phyloP scores from a whole-genome alignment of 2,113 vertebrate genomes.

The Strigops habroptila region DNA sequence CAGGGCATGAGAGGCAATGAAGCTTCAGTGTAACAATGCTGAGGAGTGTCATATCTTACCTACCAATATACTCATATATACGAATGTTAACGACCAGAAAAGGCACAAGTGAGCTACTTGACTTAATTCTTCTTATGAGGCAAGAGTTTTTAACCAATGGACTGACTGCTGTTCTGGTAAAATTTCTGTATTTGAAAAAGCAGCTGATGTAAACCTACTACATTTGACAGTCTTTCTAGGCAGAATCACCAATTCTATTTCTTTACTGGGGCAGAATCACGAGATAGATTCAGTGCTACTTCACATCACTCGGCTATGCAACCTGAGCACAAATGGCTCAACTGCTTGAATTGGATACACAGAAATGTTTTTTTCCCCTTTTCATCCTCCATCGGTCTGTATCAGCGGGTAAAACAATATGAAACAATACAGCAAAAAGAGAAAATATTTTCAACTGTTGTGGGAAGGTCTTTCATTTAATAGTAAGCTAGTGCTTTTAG shows the following conservation, averaged over 20 bases:
- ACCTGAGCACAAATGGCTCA: background rate
- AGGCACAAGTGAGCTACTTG: background rate
- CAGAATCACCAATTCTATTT: background rate
- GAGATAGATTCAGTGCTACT: background rate
- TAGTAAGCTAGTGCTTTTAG: conserved; percentile 40
- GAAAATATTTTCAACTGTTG: conserved; percentile 3
- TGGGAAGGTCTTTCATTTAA: background rate
- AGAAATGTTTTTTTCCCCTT: background rate
- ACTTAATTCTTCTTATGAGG: background rate
- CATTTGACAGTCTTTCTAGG: fast-evolving
- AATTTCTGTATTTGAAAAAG: background rate
- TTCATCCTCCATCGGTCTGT: background rate
- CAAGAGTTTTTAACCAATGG: background rate
- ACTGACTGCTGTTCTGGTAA: background rate
- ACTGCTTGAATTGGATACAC: background rate
- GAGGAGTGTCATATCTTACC: background rate
- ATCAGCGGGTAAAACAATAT: conserved; percentile 6
- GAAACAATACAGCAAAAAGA: background rate
- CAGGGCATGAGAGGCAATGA: background rate
- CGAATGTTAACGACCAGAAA: background rate
- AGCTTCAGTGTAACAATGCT: background rate
- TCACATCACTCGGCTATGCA: background rate
- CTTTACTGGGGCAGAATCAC: background rate
- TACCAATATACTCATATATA: background rate
- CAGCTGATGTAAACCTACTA: background rate